Base-by-base conservation (phyloP, 2,113 vertebrate species). In the Atrichornis clamosus region DNA sequence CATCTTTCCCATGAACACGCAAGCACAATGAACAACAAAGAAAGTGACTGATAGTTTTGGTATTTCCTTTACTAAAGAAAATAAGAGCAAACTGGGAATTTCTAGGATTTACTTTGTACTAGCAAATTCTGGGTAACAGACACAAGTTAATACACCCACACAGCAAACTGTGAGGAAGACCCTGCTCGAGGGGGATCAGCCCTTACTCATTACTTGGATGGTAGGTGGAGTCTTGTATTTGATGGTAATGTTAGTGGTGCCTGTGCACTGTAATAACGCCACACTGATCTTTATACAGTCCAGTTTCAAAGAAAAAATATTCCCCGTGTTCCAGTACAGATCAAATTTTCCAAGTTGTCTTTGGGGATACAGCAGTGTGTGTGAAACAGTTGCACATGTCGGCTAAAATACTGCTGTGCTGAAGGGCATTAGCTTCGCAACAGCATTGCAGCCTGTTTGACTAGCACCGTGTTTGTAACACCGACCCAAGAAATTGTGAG, bases 251-350 rank as follows among this genome's bases (percentile, higher is more conserved):
- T 9, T 39, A 9, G 19, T 21, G 26, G 4, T 46, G 18, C 26
- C 10, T 73, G 26, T 0, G 2, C 28, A 9, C 44, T 0, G 0
- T 22, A 47, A 33, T 53, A 39, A 49, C 6, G 27, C 42, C 33
- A 28, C 9, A 6, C 18, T 22, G 15, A 5, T 65, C 55, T 74
- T 74, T 42, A 27, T 3, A 10, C 26, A 42, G 26, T 16, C 35
- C 19, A 10, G 19, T 39, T 92, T 41, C 47, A 78, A 87, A 41
- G 10, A 2, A 62, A 59, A 72, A 79, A 33, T 20, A 27, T 8
- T 79, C 10, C 13, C 18, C 3, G 2, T 35, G 7, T 87, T 78
- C 39, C 44, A 56, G 16, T 39, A 27, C 8, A 59, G 85, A 62
- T 35, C 12, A 15, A 16, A 27, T 75, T 87, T 90, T 32, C 46